Evolutionary conservation across 2,888 invertebrate species (phyloP).

Genomic region (Parnassius glacialis): DNA sequence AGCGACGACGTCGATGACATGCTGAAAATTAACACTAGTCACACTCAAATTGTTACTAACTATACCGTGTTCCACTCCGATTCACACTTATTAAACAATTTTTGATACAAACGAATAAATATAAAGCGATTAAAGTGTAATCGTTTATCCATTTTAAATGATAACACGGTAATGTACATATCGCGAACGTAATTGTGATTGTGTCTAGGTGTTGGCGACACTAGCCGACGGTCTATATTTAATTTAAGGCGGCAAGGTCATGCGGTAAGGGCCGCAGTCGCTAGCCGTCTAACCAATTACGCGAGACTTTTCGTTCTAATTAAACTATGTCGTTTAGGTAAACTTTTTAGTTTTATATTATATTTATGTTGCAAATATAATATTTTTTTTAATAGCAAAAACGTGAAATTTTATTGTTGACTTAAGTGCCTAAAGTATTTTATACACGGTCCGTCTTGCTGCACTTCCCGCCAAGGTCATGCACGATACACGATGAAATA

Average conservation of each 20-base stretch:
- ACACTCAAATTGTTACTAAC: slow-evolving; percentile 50
- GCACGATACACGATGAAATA: no score
- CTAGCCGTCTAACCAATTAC: slow-evolving; percentile 49
- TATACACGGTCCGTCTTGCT: no score
- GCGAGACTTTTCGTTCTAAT: slow-evolving; percentile 39
- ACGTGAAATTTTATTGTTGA: background rate
- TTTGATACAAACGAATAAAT: slow-evolving; percentile 52
- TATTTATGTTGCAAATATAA: no score
- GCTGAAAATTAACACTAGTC: slow-evolving; percentile 53
- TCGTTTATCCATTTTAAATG: slow-evolving; percentile 75
- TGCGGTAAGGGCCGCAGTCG: slow-evolving; percentile 54
- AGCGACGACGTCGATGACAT: slow-evolving; percentile 70
- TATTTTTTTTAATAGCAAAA: no score
- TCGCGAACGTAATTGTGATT: slow-evolving; percentile 40
- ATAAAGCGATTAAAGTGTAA: slow-evolving; percentile 62
- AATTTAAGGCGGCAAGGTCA: slow-evolving; percentile 70
- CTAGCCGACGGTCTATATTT: slow-evolving; percentile 62
- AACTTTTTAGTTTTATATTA: slow-evolving; percentile 12
- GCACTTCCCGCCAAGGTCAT: no score
- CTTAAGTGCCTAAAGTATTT: background rate
- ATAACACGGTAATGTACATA: slow-evolving; percentile 60
- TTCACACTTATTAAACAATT: slow-evolving; percentile 60
- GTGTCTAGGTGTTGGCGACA: slow-evolving; percentile 62
- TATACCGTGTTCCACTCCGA: slow-evolving; percentile 53
- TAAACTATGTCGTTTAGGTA: slow-evolving; percentile 19